Percentiles rank a stretch among this genome's conserved stretches.
phyloP scores from a whole-genome alignment of 2,888 invertebrate genomes.

The Drosophila sordidula region DNA sequence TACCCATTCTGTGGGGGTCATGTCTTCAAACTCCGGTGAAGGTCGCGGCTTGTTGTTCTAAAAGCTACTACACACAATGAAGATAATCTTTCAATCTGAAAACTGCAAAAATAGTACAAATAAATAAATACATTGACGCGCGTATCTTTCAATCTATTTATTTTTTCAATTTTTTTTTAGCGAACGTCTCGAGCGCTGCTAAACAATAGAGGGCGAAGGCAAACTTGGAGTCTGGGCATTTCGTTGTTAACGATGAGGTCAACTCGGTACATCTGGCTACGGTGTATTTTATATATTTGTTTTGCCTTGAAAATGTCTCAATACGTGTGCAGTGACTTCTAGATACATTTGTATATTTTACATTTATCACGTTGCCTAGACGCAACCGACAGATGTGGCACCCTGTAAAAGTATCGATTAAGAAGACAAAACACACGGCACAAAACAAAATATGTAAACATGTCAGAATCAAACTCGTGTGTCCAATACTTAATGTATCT shows the following conservation, averaged over 20 bases:
- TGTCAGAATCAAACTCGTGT: slow-evolving; percentile 68
- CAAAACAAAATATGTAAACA: slow-evolving; percentile 64
- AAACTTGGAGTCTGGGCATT: slow-evolving; percentile 20
- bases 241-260: slow-evolving; percentile 42
- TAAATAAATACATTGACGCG: slow-evolving; percentile 34
- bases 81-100: slow-evolving; percentile 61
- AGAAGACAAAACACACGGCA: slow-evolving; percentile 42
- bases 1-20: slow-evolving; percentile 11
- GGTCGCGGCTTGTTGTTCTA: slow-evolving; percentile 41
- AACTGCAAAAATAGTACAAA: slow-evolving; percentile 39
- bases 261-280: slow-evolving; percentile 24
- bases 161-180: slow-evolving; percentile 18
- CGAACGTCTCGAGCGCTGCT: slow-evolving; percentile 21
- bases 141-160: slow-evolving; percentile 64
- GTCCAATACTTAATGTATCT: slow-evolving; percentile 76
- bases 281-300: background rate
- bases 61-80: slow-evolving; percentile 53
- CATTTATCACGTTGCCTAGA: background rate
- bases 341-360: slow-evolving; percentile 45
- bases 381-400: slow-evolving; percentile 29
- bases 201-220: slow-evolving; percentile 35
- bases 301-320: slow-evolving; percentile 14
- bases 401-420: slow-evolving; percentile 74
- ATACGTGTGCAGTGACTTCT: slow-evolving; percentile 39
- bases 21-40: slow-evolving; percentile 31